Evolutionary conservation across 2,113 vertebrate genomes (phyloP), one percentile per base, ranked within the genome.

Genomic region (Notarius quadriscutis): DNA sequence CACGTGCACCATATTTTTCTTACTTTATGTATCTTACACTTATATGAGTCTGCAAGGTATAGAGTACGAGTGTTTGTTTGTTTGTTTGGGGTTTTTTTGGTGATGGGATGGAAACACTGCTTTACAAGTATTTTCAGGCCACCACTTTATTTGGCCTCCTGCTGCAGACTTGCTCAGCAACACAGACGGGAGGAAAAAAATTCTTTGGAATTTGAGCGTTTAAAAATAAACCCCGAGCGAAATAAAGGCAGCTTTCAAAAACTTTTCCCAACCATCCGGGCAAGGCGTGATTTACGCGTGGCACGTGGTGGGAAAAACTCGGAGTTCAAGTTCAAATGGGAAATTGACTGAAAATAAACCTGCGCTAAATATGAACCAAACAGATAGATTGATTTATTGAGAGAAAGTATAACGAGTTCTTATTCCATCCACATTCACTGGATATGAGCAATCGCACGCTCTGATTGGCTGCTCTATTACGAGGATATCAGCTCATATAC

Each of bases 221-320:
- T 93, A 95, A 95, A 95, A 96, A 95, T 95, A 95, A 94, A 95
- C 93, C 91, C 83, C 62, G 57, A 83, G 82, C 83, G 91, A 92
- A 93, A 92, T 94, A 92, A 92, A 93, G 93, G 86, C 81, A 78
- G 90, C 91, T 93, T 93, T 94, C 74, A 88, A 91, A 93, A 93
- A 89, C 62, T 65, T 58, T 91, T 91, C 88, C 91, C 87, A 90
- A 91, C 87, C 11, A 85, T 90, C 91, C 88, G 91, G 92, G 92
- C 92, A 85, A 85, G 77, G 92, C 90, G 87, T 93, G 92, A 93
- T 91, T 89, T 65, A 89, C 86, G 89, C 69, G 80, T 72, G 83
- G 82, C 91, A 88, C 86, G 92, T 18, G 30, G 91, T 93, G 93
- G 93, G 93, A 94, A 71, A 15, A 71, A 17, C 12, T 92, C 93